These are phyloP conservation scores for Acleris holmiana DNA, from an alignment of 2,888 invertebrate genomes.

Conservation along the genomic window DNA sequence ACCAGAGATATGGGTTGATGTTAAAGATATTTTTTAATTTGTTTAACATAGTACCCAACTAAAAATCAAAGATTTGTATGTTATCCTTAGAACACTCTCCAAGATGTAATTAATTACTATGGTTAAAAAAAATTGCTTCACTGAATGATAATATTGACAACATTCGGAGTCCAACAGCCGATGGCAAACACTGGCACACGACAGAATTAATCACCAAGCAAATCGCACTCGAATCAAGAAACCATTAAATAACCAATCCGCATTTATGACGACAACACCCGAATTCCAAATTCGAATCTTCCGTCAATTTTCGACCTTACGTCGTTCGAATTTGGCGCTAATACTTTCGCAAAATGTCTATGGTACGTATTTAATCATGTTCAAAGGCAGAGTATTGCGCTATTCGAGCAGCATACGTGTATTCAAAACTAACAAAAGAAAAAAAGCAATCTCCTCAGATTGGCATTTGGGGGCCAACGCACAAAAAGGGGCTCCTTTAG, in stretches of 20 bases:
- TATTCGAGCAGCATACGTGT: slow-evolving; percentile 71
- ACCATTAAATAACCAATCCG: slow-evolving; percentile 82
- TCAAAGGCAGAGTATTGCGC: slow-evolving; percentile 70
- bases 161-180: slow-evolving; percentile 2
- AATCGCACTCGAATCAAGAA: slow-evolving; percentile 73
- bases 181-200: slow-evolving; percentile 45
- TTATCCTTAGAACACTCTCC: not conserved
- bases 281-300: slow-evolving; percentile 39
- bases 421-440: slow-evolving; percentile 84
- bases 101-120: not conserved
- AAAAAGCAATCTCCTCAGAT: slow-evolving; percentile 83
- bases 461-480: slow-evolving; percentile 78
- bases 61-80: too few species aligned
- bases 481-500: slow-evolving; percentile 66
- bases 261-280: slow-evolving; percentile 52
- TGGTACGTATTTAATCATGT: slow-evolving; percentile 79
- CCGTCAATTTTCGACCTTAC: slow-evolving; percentile 43
- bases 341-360: slow-evolving; percentile 46
- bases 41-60: too few species aligned
- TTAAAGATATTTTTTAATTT: too few species aligned
- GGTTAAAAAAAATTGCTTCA: not conserved
- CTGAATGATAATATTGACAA: not conserved
- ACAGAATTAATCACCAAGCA: slow-evolving; percentile 77
- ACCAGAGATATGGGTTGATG: too few species aligned
- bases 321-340: slow-evolving; percentile 34